A percentile compares a stretch with the other conserved stretches of the same genome.
These are phyloP conservation scores for Smittia sp. DNA, from an alignment of 2,888 invertebrate genomes.

Conservation along the genomic window DNA sequence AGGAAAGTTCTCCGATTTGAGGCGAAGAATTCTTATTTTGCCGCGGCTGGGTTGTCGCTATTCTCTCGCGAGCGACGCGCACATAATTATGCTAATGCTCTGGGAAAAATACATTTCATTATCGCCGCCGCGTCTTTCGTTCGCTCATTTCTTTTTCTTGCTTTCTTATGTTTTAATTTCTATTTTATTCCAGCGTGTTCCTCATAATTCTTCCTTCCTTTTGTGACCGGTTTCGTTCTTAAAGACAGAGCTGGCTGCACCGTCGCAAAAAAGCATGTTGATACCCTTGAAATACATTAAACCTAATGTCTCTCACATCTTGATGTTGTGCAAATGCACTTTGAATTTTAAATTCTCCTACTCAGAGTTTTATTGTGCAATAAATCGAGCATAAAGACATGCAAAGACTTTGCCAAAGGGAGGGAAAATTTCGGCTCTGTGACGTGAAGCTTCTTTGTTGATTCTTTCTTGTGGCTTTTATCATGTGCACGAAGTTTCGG, in stretches of 20 bases:
- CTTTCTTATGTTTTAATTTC: conserved; percentile 34
- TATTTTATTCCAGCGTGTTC: conserved; percentile 29
- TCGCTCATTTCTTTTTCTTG: not conserved
- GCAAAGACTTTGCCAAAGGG: conserved; percentile 19
- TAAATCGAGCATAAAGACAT: conserved; percentile 39
- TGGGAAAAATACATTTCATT: conserved; percentile 42
- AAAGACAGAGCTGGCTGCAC: conserved; percentile 5
- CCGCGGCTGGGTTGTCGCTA: not conserved
- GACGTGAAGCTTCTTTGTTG: conserved; percentile 28
- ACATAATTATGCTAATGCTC: conserved; percentile 41
- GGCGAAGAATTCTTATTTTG: conserved; percentile 8
- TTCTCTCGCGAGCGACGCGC: conserved; percentile 36
- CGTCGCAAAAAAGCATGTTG: not conserved
- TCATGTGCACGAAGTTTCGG: not conserved
- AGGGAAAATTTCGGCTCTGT: conserved; percentile 33
- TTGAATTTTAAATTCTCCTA: conserved; percentile 25
- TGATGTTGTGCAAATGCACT: conserved; percentile 38
- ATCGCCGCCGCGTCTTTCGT: conserved; percentile 32
- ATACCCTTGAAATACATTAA: conserved; percentile 18
- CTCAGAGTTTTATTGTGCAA: not conserved
- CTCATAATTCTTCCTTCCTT: conserved; percentile 18
- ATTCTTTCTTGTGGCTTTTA: conserved; percentile 38
- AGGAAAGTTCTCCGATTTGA: not conserved
- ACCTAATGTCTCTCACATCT: conserved; percentile 26
- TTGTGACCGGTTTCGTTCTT: not conserved